A percentile compares a stretch with the other conserved stretches of the same genome.
phyloP scores from a whole-genome alignment of 2,888 invertebrate species.

The Rhorus exstirpatorius region DNA sequence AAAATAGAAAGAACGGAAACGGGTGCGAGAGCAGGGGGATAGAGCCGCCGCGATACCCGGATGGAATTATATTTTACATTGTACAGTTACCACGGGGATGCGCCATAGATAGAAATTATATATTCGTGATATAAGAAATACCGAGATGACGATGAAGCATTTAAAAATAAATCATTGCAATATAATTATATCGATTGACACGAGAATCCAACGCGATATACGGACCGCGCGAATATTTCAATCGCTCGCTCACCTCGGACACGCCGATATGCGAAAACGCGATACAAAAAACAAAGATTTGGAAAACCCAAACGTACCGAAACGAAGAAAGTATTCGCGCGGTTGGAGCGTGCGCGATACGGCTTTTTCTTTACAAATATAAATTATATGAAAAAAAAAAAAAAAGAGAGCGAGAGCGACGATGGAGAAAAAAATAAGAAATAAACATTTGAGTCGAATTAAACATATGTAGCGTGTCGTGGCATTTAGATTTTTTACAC shows the following conservation, averaged over 20 bases:
- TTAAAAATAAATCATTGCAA: conserved; percentile 52
- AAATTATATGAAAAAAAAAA: conserved; percentile 40
- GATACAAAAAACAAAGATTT: conserved; percentile 30
- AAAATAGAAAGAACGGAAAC: conserved; percentile 15
- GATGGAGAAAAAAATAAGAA: conserved; percentile 42
- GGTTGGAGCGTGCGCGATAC: conserved; percentile 63
- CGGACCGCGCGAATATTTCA: conserved; percentile 69
- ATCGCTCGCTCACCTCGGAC: conserved; percentile 70
- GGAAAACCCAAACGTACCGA: conserved; percentile 5
- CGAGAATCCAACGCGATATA: conserved; percentile 52
- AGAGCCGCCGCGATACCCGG: conserved; percentile 82
- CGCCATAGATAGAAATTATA: conserved; percentile 79
- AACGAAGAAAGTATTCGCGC: conserved; percentile 70
- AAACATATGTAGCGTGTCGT: conserved; percentile 74
- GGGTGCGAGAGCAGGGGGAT: conserved; percentile 75
- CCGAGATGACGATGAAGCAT: conserved; percentile 59
- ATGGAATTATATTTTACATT: conserved; percentile 86
- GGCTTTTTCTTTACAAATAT: conserved; percentile 71
- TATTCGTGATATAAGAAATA: conserved; percentile 72
- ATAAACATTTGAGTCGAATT: conserved; percentile 55
- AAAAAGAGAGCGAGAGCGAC: conserved; percentile 33
- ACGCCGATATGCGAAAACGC: conserved; percentile 31
- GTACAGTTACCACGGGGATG: conserved; percentile 82
- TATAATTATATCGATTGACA: conserved; percentile 26
- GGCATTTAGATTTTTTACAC: conserved; percentile 84